These are phyloP conservation scores for Lontra canadensis DNA, from an alignment of 2,113 vertebrate species.

Conservation along the genomic window DNA sequence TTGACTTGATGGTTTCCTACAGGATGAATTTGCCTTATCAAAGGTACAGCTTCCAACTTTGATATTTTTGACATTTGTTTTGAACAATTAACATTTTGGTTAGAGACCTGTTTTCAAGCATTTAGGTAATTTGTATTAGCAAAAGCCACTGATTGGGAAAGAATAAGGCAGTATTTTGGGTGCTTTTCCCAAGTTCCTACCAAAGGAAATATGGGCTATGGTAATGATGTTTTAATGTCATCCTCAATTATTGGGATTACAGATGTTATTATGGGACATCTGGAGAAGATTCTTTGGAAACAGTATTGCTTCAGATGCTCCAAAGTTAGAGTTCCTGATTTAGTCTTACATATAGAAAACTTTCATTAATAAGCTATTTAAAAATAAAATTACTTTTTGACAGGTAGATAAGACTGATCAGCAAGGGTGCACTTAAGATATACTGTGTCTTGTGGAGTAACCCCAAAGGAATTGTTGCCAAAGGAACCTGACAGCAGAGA, in stretches of 20 bases:
- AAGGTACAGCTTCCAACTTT: not conserved
- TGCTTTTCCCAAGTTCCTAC: not conserved
- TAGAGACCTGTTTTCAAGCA: constrained; percentile 15
- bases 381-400: constrained; percentile 17
- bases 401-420: not conserved
- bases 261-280: not conserved
- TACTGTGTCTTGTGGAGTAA: not conserved
- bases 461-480: not conserved
- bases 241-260: not conserved
- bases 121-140: constrained; percentile 41
- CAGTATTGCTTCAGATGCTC: not conserved
- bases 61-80: constrained; percentile 40
- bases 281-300: not conserved
- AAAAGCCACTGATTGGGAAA: not conserved
- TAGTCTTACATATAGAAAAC: not conserved
- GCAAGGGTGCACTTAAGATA: not conserved
- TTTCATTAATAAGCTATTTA: not conserved
- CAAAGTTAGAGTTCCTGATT: not conserved
- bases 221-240: not conserved
- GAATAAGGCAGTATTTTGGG: not conserved
- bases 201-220: not conserved
- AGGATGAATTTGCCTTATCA: constrained; percentile 32
- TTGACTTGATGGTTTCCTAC: constrained; percentile 3
- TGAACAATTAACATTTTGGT: constrained; percentile 22
- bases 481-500: not conserved